A percentile compares a stretch with the other conserved stretches of the same genome.
These are phyloP conservation scores for Gastrophryne carolinensis DNA, from an alignment of 2,797 vertebrate genomes.

Conservation along the genomic window DNA sequence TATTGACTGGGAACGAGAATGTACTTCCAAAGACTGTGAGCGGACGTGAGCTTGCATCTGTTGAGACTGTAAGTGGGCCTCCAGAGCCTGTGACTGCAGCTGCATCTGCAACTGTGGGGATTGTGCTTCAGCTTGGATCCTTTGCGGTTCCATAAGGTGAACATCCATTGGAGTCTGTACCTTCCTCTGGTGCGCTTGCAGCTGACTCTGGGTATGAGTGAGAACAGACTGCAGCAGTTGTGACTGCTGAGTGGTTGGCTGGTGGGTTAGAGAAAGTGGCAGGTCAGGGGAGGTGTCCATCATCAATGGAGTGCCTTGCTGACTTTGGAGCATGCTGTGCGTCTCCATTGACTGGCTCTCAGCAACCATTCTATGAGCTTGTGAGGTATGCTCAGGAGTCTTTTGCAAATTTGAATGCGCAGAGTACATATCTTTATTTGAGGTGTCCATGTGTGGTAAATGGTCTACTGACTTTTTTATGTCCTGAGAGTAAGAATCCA, in stretches of 20 bases:
- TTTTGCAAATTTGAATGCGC: constrained; percentile 82
- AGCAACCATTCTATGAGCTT: constrained; percentile 68
- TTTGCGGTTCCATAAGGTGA: constrained; percentile 76
- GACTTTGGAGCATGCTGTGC: constrained; percentile 62
- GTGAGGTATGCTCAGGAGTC: constrained; percentile 77
- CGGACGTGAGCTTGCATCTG: constrained; percentile 77
- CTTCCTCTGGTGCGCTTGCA: constrained; percentile 57
- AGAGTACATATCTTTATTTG: constrained; percentile 63
- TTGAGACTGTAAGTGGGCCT: constrained; percentile 73
- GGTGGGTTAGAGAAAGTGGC: constrained; percentile 61
- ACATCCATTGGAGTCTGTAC: constrained; percentile 58
- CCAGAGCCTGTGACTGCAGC: constrained; percentile 82
- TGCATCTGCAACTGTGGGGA: constrained; percentile 83
- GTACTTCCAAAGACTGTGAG: constrained; percentile 78
- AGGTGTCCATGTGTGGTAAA: constrained; percentile 69
- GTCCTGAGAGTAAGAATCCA: constrained; percentile 73
- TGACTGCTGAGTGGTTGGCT: constrained; percentile 54
- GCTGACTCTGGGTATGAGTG: constrained; percentile 77
- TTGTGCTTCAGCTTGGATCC: constrained; percentile 77
- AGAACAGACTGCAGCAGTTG: constrained; percentile 85
- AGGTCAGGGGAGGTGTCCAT: constrained; percentile 82
- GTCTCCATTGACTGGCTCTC: constrained; percentile 66
- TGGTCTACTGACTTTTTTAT: constrained; percentile 74
- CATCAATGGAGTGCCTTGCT: constrained; percentile 75
- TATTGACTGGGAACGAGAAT: constrained; percentile 72